Evolutionary conservation across 2,113 vertebrate genomes (phyloP).

Genomic region (Dissostichus mawsoni): DNA sequence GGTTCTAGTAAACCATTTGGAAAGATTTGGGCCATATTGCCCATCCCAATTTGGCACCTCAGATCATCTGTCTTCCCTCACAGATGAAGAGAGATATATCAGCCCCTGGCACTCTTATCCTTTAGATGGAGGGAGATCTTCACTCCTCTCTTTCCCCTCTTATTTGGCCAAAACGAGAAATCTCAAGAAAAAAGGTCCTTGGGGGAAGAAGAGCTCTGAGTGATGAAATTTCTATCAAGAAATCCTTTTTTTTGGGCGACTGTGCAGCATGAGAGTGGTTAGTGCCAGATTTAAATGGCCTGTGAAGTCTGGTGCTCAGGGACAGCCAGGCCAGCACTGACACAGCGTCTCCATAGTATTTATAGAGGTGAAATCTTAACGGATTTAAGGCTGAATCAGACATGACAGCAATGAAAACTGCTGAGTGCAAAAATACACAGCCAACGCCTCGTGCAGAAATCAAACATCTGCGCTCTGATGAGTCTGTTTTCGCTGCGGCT

Average conservation of each 20-base stretch:
- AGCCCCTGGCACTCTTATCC: conserved; percentile 28
- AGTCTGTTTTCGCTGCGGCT: conserved; percentile 27
- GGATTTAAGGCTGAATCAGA: conserved; percentile 58
- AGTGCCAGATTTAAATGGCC: conserved; percentile 63
- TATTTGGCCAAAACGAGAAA: conserved; percentile 26
- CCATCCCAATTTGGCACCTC: neutral
- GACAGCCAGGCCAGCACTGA: conserved; percentile 45
- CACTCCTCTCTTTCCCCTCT: conserved; percentile 2
- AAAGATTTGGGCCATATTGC: too few species aligned
- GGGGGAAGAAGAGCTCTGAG: conserved; percentile 35
- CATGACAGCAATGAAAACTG: conserved; percentile 33
- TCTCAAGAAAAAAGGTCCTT: conserved; percentile 23
- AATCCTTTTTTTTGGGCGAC: conserved; percentile 45
- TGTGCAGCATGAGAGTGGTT: conserved; percentile 51
- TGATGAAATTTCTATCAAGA: conserved; percentile 62
- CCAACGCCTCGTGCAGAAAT: neutral
- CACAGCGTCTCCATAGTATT: conserved; percentile 37
- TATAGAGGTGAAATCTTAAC: conserved; percentile 42
- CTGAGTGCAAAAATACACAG: conserved; percentile 30
- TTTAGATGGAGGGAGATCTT: conserved; percentile 40
- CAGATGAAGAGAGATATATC: conserved; percentile 51
- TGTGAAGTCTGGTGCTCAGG: conserved; percentile 42
- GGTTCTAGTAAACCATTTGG: too few species aligned
- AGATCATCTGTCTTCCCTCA: conserved; percentile 24
- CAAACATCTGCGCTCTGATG: conserved; percentile 29